Evolutionary conservation across 2,888 invertebrate genomes (phyloP).

Genomic region (Pediacus dermestoides): DNA sequence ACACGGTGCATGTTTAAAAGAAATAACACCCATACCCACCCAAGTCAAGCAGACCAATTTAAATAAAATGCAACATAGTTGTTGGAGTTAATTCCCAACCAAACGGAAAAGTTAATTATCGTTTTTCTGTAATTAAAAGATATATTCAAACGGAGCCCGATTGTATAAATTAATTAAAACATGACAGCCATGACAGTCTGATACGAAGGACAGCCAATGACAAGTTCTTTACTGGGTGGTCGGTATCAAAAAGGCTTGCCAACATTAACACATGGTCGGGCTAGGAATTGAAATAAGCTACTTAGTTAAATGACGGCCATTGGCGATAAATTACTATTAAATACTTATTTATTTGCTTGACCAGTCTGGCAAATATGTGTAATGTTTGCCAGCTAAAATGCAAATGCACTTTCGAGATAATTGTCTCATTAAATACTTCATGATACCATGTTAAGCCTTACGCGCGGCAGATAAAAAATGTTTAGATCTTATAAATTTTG

Average conservation of each 20-base stretch:
- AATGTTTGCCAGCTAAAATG: slow-evolving; percentile 3
- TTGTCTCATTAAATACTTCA: slow-evolving; percentile 5
- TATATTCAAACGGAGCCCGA: background rate
- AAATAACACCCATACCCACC: slow-evolving; percentile 5
- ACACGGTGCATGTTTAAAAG: slow-evolving; percentile 6
- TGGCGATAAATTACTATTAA: slow-evolving; percentile 21
- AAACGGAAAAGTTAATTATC: background rate
- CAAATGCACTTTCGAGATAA: slow-evolving; percentile 2
- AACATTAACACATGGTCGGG: slow-evolving; percentile 25
- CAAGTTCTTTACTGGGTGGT: slow-evolving; percentile 29
- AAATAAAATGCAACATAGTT: slow-evolving; percentile 5
- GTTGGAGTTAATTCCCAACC: no score
- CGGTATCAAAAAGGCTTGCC: slow-evolving; percentile 23
- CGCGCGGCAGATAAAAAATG: no score
- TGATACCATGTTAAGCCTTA: background rate
- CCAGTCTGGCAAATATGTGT: background rate
- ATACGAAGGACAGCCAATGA: slow-evolving; percentile 31
- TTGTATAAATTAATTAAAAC: slow-evolving; percentile 28
- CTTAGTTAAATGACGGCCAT: slow-evolving; percentile 24
- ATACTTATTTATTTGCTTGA: slow-evolving; percentile 13
- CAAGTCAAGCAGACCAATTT: slow-evolving; percentile 4
- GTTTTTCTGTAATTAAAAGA: slow-evolving; percentile 5
- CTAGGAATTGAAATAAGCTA: slow-evolving; percentile 26
- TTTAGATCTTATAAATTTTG: slow-evolving; percentile 1
- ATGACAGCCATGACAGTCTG: slow-evolving; percentile 28